phyloP scores from a whole-genome alignment of 2,797 vertebrate genomes.

The Gallinago nigripennis region DNA sequence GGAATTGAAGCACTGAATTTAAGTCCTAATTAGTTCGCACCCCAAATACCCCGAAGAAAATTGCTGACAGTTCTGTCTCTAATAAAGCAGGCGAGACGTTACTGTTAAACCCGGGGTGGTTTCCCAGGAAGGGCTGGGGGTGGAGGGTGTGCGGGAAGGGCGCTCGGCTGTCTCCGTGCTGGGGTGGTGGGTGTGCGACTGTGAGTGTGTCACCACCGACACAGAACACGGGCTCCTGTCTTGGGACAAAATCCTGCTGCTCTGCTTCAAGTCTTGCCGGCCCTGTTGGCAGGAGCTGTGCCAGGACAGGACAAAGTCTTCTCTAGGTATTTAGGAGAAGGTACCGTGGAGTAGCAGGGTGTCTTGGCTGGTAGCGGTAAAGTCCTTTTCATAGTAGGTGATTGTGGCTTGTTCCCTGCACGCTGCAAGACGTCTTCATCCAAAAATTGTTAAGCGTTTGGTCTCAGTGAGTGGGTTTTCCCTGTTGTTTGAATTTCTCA shows the following conservation, averaged over 20 bases:
- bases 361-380: background rate
- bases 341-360: background rate
- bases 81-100: background rate
- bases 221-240: background rate
- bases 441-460: background rate
- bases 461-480: background rate
- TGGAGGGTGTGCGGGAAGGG: background rate
- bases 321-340: background rate
- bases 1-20: background rate
- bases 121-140: background rate
- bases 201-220: background rate
- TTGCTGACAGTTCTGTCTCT: background rate
- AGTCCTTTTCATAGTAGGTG: background rate
- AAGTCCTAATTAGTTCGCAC: background rate
- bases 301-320: background rate
- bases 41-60: background rate
- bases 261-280: background rate
- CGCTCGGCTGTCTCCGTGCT: accelerated
- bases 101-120: background rate
- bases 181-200: accelerated
- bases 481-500: background rate
- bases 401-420: background rate
- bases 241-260: background rate
- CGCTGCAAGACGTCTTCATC: background rate
- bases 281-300: background rate